phyloP scores from a whole-genome alignment of 2,888 invertebrate genomes.

The Rosalia funebris region DNA sequence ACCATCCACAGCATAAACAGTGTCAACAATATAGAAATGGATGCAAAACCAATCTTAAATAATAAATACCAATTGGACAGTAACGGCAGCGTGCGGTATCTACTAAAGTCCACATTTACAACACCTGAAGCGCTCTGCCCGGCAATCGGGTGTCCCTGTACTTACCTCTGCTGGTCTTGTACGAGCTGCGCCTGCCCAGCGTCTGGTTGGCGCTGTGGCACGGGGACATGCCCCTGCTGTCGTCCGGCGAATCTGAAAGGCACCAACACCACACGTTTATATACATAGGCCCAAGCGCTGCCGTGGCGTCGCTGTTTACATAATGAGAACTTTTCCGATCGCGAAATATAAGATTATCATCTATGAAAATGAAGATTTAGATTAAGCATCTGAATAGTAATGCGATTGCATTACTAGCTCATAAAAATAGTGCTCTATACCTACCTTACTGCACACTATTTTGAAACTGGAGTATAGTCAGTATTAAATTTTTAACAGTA shows the following conservation, averaged over 20 bases:
- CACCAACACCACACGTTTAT: slow-evolving; percentile 39
- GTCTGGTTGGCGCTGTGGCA: slow-evolving; percentile 72
- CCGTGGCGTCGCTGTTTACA: no score
- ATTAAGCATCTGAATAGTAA: no score
- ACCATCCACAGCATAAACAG: slow-evolving; percentile 35
- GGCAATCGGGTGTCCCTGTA: slow-evolving; percentile 35
- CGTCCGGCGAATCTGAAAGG: slow-evolving; percentile 76
- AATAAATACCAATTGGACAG: slow-evolving; percentile 33
- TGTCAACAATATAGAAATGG: slow-evolving; percentile 34
- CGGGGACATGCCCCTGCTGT: slow-evolving; percentile 80
- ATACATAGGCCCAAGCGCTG: slow-evolving; percentile 38
- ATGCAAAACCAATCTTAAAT: slow-evolving; percentile 41
- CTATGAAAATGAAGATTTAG: no score
- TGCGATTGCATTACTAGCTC: no score
- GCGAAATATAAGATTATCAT: no score
- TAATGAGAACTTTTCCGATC: no score
- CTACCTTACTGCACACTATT: no score
- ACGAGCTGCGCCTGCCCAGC: slow-evolving; percentile 84
- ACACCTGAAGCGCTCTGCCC: slow-evolving; percentile 26
- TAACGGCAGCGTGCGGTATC: slow-evolving; percentile 36
- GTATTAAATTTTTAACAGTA: no score
- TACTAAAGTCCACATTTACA: slow-evolving; percentile 40
- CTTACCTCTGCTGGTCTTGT: slow-evolving; percentile 89
- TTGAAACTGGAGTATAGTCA: no score
- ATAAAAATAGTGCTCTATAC: no score